These are phyloP conservation scores for Lontra canadensis DNA, from an alignment of 2,113 vertebrate genomes.

Conservation along the genomic window DNA sequence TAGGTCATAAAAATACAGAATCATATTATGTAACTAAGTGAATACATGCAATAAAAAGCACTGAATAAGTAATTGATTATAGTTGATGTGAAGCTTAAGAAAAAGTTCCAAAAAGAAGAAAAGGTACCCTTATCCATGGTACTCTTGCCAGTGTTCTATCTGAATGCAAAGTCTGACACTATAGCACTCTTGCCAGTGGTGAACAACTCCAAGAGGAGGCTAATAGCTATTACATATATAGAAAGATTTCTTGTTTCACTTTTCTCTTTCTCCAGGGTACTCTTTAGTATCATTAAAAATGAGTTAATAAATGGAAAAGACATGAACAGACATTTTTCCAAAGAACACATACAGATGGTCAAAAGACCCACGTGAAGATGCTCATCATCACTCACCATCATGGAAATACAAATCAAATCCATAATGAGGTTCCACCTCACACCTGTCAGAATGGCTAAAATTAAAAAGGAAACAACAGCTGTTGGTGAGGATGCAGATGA, in stretches of 20 bases:
- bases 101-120: not conserved
- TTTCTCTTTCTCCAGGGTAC: not conserved
- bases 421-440: not conserved
- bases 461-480: not conserved
- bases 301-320: not conserved
- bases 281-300: not conserved
- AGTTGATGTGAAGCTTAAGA: not conserved
- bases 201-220: not conserved
- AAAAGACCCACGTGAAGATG: not conserved
- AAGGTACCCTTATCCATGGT: not conserved
- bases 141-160: not conserved
- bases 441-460: not conserved
- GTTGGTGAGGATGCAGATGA: not conserved
- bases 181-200: not conserved
- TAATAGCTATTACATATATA: rapidly evolving
- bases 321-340: not conserved
- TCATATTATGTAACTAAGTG: not conserved
- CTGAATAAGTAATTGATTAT: not conserved
- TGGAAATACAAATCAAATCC: not conserved
- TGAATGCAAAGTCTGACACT: not conserved
- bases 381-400: not conserved
- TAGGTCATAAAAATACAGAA: not conserved
- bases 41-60: not conserved
- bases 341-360: not conserved
- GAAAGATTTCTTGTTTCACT: not conserved